Base-by-base conservation (phyloP, 1,140 invertebrate species). In the Lepidostoma basale region DNA sequence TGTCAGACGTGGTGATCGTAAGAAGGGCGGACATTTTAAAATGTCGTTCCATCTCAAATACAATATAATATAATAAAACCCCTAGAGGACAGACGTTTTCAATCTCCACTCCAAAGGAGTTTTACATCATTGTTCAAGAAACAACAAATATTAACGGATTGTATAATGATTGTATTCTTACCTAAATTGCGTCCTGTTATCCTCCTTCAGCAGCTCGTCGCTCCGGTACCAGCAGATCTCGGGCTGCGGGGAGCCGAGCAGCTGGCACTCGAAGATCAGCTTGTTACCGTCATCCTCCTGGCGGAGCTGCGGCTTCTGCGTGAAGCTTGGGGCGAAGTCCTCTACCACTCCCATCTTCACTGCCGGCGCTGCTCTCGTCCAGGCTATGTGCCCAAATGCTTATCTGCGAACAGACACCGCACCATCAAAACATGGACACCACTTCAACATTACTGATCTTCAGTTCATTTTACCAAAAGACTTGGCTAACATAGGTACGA, bases 211-310 rank as follows among this genome's bases (percentile, higher is more conserved):
- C 76, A 91, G 88, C 63, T 88, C 89, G 72, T 97, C 94, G 74
- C 93, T 92, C 8, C 94, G 87, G 79, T 90, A 97, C 95, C 96
- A 98, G 76, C 89, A 87, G 74, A 97, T 95, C 66, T 94, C 90
- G 0, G 96, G 96, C 77, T 94, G 92, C 5, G 96, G 96, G 33
- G 90, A 87, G 52, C 91, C 91, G 67, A 93, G 84, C 70, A 98
- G 85, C 78, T 96, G 91, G 82, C 96, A 98, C 82, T 98, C 96
- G 84, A 98, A 97, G 68, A 98, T 89, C 76, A 98, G 86, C 77
- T 94, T 90, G 83, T 97, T 97, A 71, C 96, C 95, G 78, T 97
- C 95, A 82, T 97, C 95, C 81, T 97, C 95, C 81, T 98, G 96
- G 67, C 94, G 88, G 60, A 98, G 88, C 79, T 95, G 92, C 70